phyloP scores from a whole-genome alignment of 2,888 invertebrate genomes.

The Nephrotoma flavescens region DNA sequence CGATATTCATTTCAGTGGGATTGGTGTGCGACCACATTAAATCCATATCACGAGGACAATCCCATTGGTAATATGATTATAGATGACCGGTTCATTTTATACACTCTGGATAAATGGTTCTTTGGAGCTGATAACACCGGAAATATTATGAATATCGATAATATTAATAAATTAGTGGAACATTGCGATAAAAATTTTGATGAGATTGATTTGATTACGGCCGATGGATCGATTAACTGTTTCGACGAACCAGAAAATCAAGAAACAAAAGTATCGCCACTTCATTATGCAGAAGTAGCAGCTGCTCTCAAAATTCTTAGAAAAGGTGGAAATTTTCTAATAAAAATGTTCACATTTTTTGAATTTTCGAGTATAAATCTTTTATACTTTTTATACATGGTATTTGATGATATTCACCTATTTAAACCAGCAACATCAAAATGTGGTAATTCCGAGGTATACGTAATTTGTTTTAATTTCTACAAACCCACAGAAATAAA shows the following conservation, averaged over 20 bases:
- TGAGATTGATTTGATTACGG: conserved; percentile 61
- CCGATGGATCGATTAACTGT: conserved; percentile 90
- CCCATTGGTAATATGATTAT: conserved; percentile 49
- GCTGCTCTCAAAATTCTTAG: conserved; percentile 57
- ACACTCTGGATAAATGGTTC: conserved; percentile 66
- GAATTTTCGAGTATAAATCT: conserved; percentile 68
- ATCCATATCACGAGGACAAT: conserved; percentile 87
- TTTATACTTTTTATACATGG: conserved; percentile 60
- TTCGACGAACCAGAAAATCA: conserved; percentile 73
- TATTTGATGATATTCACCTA: conserved; percentile 56
- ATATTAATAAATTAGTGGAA: conserved; percentile 46
- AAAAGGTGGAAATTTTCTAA: conserved; percentile 57
- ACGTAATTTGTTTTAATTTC: conserved; percentile 53
- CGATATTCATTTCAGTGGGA: conserved; percentile 43
- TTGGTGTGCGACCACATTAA: conserved; percentile 77
- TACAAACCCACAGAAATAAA: conserved; percentile 14
- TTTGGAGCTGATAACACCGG: conserved; percentile 81
- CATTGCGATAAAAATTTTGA: conserved; percentile 26
- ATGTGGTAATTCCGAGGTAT: conserved; percentile 88
- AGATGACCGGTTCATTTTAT: conserved; percentile 72
- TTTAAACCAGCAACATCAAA: conserved; percentile 89
- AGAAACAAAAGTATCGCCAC: conserved; percentile 58
- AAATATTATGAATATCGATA: conserved; percentile 56
- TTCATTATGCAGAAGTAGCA: conserved; percentile 73
- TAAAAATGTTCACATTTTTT: conserved; percentile 85